Conservation (phyloP, 2,113 vertebrate species). For the Tachysurus fulvidraco region DNA sequence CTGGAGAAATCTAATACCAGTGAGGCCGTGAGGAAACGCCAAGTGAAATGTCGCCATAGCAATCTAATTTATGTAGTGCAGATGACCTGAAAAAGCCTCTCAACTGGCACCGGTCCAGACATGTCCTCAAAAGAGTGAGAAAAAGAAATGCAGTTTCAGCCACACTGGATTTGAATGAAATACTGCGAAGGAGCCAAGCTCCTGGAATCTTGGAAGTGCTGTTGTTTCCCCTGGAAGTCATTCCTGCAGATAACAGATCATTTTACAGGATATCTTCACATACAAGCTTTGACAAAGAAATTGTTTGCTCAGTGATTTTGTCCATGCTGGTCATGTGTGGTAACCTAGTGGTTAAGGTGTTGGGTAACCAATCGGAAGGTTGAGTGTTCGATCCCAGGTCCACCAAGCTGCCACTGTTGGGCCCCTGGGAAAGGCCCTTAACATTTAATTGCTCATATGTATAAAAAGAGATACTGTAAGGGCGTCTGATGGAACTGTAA, state of each 20-base stretch:
- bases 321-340: not conserved
- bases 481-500: too few species aligned
- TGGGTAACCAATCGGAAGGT: too few species aligned
- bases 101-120: slow-evolving; percentile 12
- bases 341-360: too few species aligned
- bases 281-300: not conserved
- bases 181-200: not conserved
- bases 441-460: too few species aligned
- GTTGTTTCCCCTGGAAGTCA: not conserved
- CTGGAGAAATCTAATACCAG: slow-evolving; percentile 48
- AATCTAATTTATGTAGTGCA: slow-evolving; percentile 59
- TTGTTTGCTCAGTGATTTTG: not conserved
- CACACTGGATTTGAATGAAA: slow-evolving; percentile 20
- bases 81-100: slow-evolving; percentile 13
- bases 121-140: not conserved
- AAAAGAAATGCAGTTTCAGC: not conserved
- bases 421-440: too few species aligned
- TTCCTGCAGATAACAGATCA: not conserved
- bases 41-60: slow-evolving; percentile 57
- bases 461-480: too few species aligned
- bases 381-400: too few species aligned
- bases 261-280: not conserved
- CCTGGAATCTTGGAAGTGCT: not conserved
- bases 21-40: slow-evolving; percentile 44
- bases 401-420: too few species aligned